These are phyloP conservation scores for Scotopteryx bipunctaria DNA, from an alignment of 2,888 invertebrate species.

Conservation along the genomic window DNA sequence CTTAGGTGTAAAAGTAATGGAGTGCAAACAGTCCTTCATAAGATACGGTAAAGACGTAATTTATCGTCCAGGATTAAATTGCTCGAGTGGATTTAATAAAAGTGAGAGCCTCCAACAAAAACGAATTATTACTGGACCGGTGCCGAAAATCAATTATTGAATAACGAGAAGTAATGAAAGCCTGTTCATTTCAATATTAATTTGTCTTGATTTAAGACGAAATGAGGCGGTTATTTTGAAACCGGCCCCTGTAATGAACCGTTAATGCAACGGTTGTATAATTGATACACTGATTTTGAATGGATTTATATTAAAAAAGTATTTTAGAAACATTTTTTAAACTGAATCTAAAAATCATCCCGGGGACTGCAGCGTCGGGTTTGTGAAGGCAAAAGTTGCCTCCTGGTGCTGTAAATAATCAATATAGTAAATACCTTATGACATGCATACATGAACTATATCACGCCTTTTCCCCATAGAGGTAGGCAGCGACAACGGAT, in stretches of 20 bases:
- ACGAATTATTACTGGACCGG: slow-evolving; percentile 28
- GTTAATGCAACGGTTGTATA: slow-evolving; percentile 2
- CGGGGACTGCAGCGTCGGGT: too few relatives aligned
- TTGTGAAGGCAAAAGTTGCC: too few relatives aligned
- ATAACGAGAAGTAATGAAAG: slow-evolving; percentile 33
- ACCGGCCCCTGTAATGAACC: neutral
- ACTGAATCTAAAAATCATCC: too few relatives aligned
- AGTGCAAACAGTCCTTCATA: too few relatives aligned
- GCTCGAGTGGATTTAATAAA: slow-evolving; percentile 21
- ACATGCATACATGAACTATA: too few relatives aligned
- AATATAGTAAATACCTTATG: too few relatives aligned
- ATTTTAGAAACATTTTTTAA: too few relatives aligned
- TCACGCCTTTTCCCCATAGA: too few relatives aligned
- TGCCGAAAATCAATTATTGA: slow-evolving; percentile 34
- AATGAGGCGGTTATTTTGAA: slow-evolving; percentile 15
- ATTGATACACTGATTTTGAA: neutral
- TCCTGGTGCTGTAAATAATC: too few relatives aligned
- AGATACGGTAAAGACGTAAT: neutral
- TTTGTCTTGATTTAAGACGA: slow-evolving; percentile 12
- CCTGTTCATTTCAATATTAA: slow-evolving; percentile 18
- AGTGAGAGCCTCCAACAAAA: slow-evolving; percentile 24
- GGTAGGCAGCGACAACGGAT: too few relatives aligned
- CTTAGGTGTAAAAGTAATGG: too few relatives aligned
- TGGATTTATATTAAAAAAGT: neutral
- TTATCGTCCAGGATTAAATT: slow-evolving; percentile 7